Evolutionary conservation across 1,140 invertebrate species (phyloP), one percentile per base, ranked within the genome.

Genomic region (Sarcophaga bullata): DNA sequence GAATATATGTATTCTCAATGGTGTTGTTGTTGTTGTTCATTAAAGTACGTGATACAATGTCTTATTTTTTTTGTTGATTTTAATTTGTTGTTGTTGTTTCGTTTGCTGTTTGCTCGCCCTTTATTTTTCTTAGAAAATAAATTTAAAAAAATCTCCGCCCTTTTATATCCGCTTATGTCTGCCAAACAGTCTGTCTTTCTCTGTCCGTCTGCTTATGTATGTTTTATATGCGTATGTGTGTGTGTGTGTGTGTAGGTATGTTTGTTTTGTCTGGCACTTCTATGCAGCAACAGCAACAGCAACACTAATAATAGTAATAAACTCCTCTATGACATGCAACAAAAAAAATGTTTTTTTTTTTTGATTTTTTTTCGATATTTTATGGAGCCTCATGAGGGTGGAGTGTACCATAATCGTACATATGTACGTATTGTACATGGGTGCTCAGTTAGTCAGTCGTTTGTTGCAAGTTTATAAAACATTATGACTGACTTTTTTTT

Each of bases 321-420:
- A 68, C 62, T 68, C 62, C 62, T 68, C n/a, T 19, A 68, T 68
- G 62, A 68, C 62, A 68, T 68, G 62, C 62, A 68, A 68, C 25
- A 37, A 37, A 37, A 37, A 37, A 37, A 37, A 37, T 2, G 4
- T 2, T 2, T 37, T 37, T 37, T 37, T 37, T 37, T 37, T 4
- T n/a, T n/a, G n/a, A n/a, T n/a, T n/a, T n/a, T 4, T 37, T 37
- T 37, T 37, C 25, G 4, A 37, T 37, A 37, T 37, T 37, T 37
- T 37, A 37, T 37, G 25, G 25, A 37, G 25, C 25, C 25, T 37
- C 25, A 37, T 68, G 62, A 19, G 17, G 17, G 62, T 37, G 62
- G 62, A 68, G 62, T 68, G 8, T 37, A 37, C 25, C n/a, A n/a
- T 15, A 17, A 62, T 17, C n/a, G 11, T 13, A 58, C 10, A 15